Evolutionary conservation across 2,797 vertebrate genomes (phyloP).

Genomic region (Petrocephalus schoutedeni): DNA sequence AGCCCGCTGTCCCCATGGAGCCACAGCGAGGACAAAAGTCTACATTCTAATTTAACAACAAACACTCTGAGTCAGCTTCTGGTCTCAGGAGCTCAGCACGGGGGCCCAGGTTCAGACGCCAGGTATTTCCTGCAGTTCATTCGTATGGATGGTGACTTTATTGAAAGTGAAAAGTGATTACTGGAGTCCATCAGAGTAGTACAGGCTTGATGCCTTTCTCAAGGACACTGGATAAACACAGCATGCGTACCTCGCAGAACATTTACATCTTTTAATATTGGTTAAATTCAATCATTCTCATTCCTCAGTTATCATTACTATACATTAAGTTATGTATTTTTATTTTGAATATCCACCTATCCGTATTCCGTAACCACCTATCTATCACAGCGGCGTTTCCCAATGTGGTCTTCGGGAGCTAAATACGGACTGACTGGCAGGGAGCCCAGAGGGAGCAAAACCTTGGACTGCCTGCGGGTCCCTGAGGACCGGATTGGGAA

Average conservation of each 20-base stretch:
- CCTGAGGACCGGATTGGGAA: too few species aligned
- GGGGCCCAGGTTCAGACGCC: background rate
- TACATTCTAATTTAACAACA: slow-evolving; percentile 21
- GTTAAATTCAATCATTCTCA: background rate
- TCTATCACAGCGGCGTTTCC: background rate
- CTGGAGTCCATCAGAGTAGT: background rate
- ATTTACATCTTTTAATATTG: background rate
- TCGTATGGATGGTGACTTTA: slow-evolving; percentile 3
- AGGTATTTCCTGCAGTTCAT: background rate
- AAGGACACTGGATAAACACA: background rate
- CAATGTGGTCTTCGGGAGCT: too few species aligned
- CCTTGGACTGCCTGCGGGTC: too few species aligned
- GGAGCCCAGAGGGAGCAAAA: too few species aligned
- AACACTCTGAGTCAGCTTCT: slow-evolving; percentile 19
- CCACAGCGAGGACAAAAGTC: background rate
- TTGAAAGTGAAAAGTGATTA: slow-evolving; percentile 6
- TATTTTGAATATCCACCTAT: background rate
- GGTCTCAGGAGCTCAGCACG: background rate
- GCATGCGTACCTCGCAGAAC: background rate
- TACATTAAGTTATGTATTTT: background rate
- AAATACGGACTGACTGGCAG: too few species aligned
- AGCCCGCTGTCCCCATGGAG: background rate
- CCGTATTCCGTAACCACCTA: background rate
- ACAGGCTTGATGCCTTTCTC: background rate
- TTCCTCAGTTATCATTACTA: background rate